Conservation (phyloP, 2,113 vertebrate species). For the Ailuropoda melanoleuca region DNA sequence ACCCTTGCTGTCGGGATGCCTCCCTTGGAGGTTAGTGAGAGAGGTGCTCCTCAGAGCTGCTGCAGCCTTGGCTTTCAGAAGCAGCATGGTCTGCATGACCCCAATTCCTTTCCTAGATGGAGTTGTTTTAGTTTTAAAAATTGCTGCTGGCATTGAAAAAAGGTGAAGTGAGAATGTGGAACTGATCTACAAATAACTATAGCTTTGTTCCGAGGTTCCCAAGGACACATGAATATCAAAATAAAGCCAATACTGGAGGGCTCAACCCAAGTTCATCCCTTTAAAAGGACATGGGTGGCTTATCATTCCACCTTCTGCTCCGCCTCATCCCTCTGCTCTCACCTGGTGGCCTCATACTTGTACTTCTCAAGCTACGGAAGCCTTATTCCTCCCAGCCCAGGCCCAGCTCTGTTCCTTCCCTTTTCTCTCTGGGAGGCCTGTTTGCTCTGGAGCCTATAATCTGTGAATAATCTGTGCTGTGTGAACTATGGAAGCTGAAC, state of each 20-base stretch:
- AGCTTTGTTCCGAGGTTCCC: background rate
- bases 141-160: constrained; percentile 33
- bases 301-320: background rate
- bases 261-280: constrained; percentile 26
- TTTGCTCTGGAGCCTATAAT: background rate
- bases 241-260: background rate
- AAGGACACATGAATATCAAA: constrained; percentile 20
- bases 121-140: constrained; percentile 49
- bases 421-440: background rate
- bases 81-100: background rate
- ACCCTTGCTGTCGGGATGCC: background rate
- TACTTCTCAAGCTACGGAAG: background rate
- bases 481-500: background rate
- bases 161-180: constrained; percentile 26
- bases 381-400: background rate
- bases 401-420: background rate
- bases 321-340: background rate
- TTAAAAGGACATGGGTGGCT: background rate
- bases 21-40: background rate
- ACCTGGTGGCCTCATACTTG: background rate
- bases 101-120: background rate
- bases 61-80: background rate
- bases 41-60: background rate
- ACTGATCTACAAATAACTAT: background rate
- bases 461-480: background rate